Percentiles rank a stretch among this genome's conserved stretches.
Evolutionary conservation across 1,140 invertebrate species (phyloP).

Genomic region (Halesus radiatus): DNA sequence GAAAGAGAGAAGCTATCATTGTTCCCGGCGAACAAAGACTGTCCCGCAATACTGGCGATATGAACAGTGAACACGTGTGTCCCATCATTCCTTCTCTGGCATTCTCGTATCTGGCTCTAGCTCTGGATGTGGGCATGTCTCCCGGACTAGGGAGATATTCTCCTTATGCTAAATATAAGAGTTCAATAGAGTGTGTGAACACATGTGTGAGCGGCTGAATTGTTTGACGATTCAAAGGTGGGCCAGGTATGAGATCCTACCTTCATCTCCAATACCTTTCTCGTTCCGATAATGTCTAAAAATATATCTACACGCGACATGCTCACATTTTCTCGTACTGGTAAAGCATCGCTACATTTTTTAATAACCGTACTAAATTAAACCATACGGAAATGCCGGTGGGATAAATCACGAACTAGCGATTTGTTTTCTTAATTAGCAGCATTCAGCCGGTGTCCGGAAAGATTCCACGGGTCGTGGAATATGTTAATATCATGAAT

Average conservation of each 20-base stretch:
- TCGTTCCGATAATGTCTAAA: neutral
- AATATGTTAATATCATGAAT: slow-evolving; percentile 35
- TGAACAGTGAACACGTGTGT: slow-evolving; percentile 28
- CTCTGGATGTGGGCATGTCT: neutral
- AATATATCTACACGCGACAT: no score
- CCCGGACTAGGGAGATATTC: slow-evolving; percentile 1
- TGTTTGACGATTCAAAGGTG: slow-evolving; percentile 36
- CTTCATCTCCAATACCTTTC: slow-evolving; percentile 9
- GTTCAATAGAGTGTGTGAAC: neutral
- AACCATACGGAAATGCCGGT: no score
- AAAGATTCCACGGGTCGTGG: neutral
- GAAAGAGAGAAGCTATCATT: slow-evolving; percentile 34
- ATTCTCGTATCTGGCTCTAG: neutral
- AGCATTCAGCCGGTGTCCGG: neutral
- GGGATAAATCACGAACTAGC: neutral
- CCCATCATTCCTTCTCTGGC: slow-evolving; percentile 29
- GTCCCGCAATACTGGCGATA: slow-evolving; percentile 32
- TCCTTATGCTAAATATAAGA: slow-evolving; percentile 45
- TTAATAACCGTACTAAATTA: no score
- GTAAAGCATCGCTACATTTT: no score
- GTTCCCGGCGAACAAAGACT: slow-evolving; percentile 41
- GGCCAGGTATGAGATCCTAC: slow-evolving; percentile 24
- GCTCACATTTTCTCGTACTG: no score
- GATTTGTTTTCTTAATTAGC: no score
- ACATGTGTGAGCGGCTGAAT: slow-evolving; percentile 20